Conservation (phyloP, 2,888 invertebrate genomes). For the Morpho deidamia region DNA sequence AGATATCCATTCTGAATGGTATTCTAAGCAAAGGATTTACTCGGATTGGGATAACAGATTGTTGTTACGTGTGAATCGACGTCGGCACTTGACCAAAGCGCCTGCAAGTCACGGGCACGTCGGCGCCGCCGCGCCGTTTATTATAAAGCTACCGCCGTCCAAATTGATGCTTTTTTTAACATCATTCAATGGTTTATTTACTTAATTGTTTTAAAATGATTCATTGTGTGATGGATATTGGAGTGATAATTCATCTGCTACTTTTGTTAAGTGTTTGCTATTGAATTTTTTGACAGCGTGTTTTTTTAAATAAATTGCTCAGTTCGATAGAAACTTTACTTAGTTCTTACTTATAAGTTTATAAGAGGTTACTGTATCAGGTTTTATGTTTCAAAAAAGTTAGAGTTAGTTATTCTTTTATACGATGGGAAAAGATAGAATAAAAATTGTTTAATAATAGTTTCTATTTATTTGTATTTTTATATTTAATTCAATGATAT, state of each 20-base stretch:
- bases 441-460: too few species aligned
- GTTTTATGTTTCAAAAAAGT: too few species aligned
- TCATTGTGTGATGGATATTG: constrained; percentile 18
- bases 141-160: constrained; percentile 57
- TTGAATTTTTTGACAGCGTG: constrained; percentile 1
- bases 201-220: constrained; percentile 33
- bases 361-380: too few species aligned
- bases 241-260: constrained; percentile 13
- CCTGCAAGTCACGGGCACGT: constrained; percentile 66
- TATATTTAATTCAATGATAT: too few species aligned
- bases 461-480: too few species aligned
- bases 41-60: constrained; percentile 26
- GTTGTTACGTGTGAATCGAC: constrained; percentile 33
- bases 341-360: too few species aligned
- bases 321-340: too few species aligned
- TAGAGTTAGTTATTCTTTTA: too few species aligned
- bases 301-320: background rate
- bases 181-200: constrained; percentile 30
- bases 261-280: constrained; percentile 12
- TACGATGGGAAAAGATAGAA: too few species aligned
- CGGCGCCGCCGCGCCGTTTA: constrained; percentile 58
- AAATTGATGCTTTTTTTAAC: constrained; percentile 47
- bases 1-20: background rate
- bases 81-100: constrained; percentile 27
- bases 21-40: constrained; percentile 8